Evolutionary conservation across 2,888 invertebrate species (phyloP).

Genomic region (Agrochola circellaris): DNA sequence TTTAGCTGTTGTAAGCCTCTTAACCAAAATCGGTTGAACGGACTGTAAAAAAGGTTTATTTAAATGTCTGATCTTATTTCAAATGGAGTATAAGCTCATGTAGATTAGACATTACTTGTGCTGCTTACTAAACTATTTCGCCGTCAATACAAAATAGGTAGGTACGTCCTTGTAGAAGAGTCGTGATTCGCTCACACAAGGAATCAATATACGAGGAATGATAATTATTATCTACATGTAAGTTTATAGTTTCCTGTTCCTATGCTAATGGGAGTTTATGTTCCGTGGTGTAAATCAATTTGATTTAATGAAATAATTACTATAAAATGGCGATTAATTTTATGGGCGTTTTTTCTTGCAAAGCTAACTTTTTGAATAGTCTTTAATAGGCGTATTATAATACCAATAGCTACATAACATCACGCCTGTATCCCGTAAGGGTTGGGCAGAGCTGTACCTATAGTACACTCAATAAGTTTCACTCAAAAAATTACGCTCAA

Average conservation of each 20-base stretch:
- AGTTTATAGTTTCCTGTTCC: slow-evolving; percentile 39
- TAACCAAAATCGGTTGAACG: too few species aligned
- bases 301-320: background rate
- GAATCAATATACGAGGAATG: slow-evolving; percentile 43
- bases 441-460: too few species aligned
- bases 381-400: background rate
- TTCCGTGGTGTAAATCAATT: background rate
- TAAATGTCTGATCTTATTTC: too few species aligned
- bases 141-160: slow-evolving; percentile 6
- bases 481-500: too few species aligned
- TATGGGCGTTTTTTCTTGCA: too few species aligned
- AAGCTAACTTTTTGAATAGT: background rate
- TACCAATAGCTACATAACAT: too few species aligned
- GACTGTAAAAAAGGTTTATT: too few species aligned
- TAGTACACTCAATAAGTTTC: too few species aligned
- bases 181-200: slow-evolving; percentile 39
- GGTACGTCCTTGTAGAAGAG: slow-evolving; percentile 32
- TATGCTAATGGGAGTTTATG: slow-evolving; percentile 1
- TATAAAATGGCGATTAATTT: background rate
- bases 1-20: too few species aligned
- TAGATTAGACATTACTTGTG: background rate
- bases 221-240: slow-evolving; percentile 23
- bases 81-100: background rate
- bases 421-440: too few species aligned
- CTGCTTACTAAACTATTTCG: slow-evolving; percentile 5